phyloP scores from a whole-genome alignment of 2,113 vertebrate genomes.

The Coptodon bakossiorum region DNA sequence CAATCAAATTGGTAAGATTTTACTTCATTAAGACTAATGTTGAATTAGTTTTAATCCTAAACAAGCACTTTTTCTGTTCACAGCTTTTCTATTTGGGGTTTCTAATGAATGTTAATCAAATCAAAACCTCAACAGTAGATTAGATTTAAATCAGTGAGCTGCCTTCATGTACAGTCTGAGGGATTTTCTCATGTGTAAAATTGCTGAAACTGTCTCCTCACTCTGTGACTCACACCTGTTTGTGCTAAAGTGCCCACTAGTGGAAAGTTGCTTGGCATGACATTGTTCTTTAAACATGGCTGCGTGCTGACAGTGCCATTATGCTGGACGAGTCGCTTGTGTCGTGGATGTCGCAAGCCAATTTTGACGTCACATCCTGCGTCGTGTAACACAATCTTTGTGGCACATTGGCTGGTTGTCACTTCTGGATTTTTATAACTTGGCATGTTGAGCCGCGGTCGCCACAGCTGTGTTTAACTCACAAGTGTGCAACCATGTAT shows the following conservation, averaged over 20 bases:
- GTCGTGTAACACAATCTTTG: neutral
- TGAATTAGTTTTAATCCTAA: neutral
- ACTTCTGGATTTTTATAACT: neutral
- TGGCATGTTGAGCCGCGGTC: accelerated
- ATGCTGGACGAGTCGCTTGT: accelerated
- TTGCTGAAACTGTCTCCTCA: neutral
- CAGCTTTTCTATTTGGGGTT: neutral
- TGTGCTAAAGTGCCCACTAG: neutral
- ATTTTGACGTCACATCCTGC: accelerated
- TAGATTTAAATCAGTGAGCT: accelerated
- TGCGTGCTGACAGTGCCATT: neutral
- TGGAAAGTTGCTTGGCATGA: accelerated
- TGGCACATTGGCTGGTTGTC: accelerated
- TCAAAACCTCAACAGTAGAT: neutral
- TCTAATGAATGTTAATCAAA: accelerated
- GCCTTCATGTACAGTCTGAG: neutral
- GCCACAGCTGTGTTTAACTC: accelerated
- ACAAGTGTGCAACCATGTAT: accelerated
- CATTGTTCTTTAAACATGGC: accelerated
- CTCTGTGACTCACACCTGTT: neutral
- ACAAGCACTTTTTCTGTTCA: accelerated
- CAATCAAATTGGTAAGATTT: neutral
- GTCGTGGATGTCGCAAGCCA: accelerated
- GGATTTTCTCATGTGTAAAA: neutral
- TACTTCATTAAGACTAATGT: accelerated